These are phyloP conservation scores for Actinia equina DNA, from an alignment of 64 coral and sea anemone species.

Conservation along the genomic window DNA sequence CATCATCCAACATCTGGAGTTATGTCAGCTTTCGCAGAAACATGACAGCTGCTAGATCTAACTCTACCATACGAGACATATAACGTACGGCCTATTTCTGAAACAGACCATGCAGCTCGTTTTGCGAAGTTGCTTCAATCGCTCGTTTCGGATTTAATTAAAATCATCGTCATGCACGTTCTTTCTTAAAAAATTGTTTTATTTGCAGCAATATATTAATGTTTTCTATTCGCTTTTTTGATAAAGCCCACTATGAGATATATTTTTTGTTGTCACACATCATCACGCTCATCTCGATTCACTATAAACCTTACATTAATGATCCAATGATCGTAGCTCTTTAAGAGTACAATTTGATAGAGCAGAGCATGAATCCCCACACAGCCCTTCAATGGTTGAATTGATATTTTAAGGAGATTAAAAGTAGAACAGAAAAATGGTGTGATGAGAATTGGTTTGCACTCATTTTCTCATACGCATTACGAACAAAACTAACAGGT, in stretches of 20 bases:
- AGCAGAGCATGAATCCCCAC: conserved; percentile 7
- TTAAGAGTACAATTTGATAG: conserved; percentile 5
- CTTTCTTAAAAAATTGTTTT: too few relatives aligned
- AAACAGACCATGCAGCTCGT: too few relatives aligned
- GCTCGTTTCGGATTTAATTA: too few relatives aligned
- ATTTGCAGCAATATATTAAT: not conserved
- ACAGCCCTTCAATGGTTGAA: conserved; percentile 13
- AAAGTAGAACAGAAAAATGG: conserved; percentile 3
- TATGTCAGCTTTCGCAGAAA: too few relatives aligned
- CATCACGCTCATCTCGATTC: not conserved
- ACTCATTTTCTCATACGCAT: not conserved
- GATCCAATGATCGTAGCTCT: conserved; percentile 14
- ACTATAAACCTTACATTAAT: conserved; percentile 18
- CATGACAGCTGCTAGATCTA: too few relatives aligned
- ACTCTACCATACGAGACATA: too few relatives aligned
- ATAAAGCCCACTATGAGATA: not conserved
- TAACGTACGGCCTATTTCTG: too few relatives aligned
- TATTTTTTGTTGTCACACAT: not conserved
- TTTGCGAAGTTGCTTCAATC: too few relatives aligned
- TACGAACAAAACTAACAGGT: not conserved
- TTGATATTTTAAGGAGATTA: conserved; percentile 27
- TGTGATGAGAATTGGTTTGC: not conserved
- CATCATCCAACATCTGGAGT: too few relatives aligned
- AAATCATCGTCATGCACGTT: too few relatives aligned
- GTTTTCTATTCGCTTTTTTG: not conserved